These are phyloP conservation scores for Muntiacus muntjak DNA, from an alignment of 2,113 vertebrate species.

Conservation along the genomic window DNA sequence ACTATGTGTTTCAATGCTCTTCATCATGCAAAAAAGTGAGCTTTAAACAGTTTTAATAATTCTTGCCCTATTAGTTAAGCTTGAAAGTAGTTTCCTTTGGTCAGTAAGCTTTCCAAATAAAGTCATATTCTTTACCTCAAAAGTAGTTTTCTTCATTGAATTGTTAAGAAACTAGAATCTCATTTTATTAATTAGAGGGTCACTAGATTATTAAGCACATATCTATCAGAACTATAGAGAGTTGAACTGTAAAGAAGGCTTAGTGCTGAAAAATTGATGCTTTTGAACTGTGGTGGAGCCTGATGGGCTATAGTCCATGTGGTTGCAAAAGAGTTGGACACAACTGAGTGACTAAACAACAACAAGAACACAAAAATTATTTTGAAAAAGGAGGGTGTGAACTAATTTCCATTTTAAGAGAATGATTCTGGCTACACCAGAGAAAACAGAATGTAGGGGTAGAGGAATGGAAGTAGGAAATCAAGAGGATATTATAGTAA, in stretches of 20 bases:
- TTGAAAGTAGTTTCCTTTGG: not conserved
- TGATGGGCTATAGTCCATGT: not conserved
- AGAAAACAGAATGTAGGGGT: not conserved
- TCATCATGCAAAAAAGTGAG: constrained; percentile 3
- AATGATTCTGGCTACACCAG: not conserved
- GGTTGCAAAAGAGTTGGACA: not conserved
- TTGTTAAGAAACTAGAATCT: not conserved
- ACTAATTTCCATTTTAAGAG: not conserved
- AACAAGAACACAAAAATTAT: not conserved
- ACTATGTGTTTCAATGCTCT: not conserved
- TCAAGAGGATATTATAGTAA: not conserved
- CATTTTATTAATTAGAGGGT: constrained; percentile 6
- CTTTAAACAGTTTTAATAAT: not conserved
- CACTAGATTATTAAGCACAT: constrained; percentile 19
- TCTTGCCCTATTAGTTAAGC: not conserved
- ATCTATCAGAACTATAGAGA: not conserved
- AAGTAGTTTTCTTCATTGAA: not conserved
- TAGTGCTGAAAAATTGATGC: not conserved
- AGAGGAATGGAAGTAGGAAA: not conserved
- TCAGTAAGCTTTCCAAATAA: not conserved
- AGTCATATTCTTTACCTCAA: not conserved
- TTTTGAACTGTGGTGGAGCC: not conserved
- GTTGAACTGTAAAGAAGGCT: not conserved
- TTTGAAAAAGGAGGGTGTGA: not conserved
- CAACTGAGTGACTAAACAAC: not conserved